Evolutionary conservation across 2,888 invertebrate genomes (phyloP), one percentile per base, ranked within the genome.

Genomic region (Alentia gelatinosa): DNA sequence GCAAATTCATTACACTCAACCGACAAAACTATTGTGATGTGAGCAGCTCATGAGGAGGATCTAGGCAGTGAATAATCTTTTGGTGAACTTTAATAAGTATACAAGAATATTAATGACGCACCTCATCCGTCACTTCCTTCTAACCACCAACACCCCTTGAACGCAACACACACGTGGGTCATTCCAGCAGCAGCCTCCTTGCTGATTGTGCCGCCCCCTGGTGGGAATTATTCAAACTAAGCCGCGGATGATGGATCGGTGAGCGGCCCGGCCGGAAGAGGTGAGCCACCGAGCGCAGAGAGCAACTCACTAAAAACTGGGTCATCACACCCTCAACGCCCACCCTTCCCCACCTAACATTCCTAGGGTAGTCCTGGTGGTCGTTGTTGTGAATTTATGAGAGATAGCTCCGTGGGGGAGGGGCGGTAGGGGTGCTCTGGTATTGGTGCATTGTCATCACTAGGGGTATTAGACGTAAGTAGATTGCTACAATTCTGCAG

Each of bases 151-250:
- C 74, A 26, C 30, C 74, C 79, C 39, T 39, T 35, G 79, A 79
- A 39, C 79, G 79, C 79, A 74, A 33, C 74, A 33, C 74, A 33
- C 26, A n/a, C 74, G 12, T 15, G 33, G 74, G 74, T 74, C 74
- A 74, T 74, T 26, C 74, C 74, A 26, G 30, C 74, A 74, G 74
- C 74, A 30, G 74, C 33, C 30, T 1, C 19, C 74, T 35, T 39
- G 79, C 79, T 39, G 79, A 79, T 39, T 79, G 79, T 79, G 79
- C 39, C n/a, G 39, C 79, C 79, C 79, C 79, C 79, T 79, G 23
- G 79, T 79, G 79, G 79, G 79, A 79, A 79, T 79, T 79, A 79
- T 39, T 39, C 79, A 35, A 79, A 79, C 79, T 79, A 79, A 79
- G 37, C 79, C 37, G 9, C 23, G 37, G 37, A 35, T 79, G 79